Base-by-base conservation (phyloP, 2,113 vertebrate genomes). In the Triplophysa dalaica region DNA sequence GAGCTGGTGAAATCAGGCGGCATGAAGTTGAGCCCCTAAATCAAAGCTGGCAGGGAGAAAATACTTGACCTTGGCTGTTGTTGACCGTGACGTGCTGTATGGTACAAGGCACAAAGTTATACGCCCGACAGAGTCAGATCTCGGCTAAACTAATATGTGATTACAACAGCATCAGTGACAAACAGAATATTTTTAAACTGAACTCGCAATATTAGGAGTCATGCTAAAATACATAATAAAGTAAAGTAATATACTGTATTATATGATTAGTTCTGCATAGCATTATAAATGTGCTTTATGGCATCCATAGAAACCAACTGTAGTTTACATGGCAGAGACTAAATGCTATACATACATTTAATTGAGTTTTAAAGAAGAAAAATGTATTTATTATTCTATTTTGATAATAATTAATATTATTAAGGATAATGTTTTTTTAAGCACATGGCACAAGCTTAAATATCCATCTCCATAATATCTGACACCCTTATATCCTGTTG, bases 381-480 rank as follows among this genome's bases (percentile, higher is more conserved):
- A 12, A 9, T 43, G 41, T 43, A 43, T 43, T 43, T 43, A 43
- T 45, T 45, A 2, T 45, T 45, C 12, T 45, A 38, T 38, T 38
- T 38, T 38, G 33, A 38, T 38, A 38, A 38, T 56, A 26, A 24
- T 24, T 24, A 2, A 24, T 24, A 24, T 24, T 24, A 24, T 24
- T 24, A 24, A 24, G 24, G 24, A 24, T 24, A 4, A 41, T 33
- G n/a, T 73, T 10, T 61, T 63, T 22, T 45, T 63, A 77, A 68
- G 16, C 43, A 41, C 13, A 43, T 21, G 68, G 74, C 70, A 75
- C 38, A n/a, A 29, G 29, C 33, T 14, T 13, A 82, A 79, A 77
- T 83, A 80, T 52, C 41, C 77, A 79, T 82, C 80, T 82, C 78
- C 58, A 82, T 83, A 81, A 81, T 81, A 67, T 17, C 79, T 80